Conservation (phyloP, 2,113 vertebrate genomes). For the Tursiops truncatus region DNA sequence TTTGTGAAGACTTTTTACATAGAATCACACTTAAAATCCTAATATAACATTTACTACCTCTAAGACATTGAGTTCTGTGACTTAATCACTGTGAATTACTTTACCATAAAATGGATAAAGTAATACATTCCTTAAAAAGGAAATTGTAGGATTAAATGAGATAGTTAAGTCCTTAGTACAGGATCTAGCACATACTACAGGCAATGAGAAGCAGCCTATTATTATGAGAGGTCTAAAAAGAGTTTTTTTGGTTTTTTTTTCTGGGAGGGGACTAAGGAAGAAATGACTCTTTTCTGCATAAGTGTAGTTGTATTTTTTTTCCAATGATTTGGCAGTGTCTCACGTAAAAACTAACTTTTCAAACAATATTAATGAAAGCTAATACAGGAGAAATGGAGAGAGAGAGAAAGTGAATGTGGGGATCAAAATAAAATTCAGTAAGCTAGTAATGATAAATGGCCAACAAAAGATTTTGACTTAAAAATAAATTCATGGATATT, state of each 20-base stretch:
- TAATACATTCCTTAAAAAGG: background rate
- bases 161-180: background rate
- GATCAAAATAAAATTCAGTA: background rate
- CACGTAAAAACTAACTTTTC: background rate
- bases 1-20: background rate
- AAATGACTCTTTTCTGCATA: background rate
- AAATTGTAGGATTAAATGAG: background rate
- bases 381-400: background rate
- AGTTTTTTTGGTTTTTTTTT: background rate
- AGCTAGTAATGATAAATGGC: background rate
- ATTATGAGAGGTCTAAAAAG: background rate
- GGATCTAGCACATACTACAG: background rate
- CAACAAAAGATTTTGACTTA: background rate
- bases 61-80: background rate
- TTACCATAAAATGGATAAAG: background rate
- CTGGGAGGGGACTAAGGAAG: background rate
- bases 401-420: background rate
- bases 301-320: background rate
- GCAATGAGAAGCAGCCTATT: background rate
- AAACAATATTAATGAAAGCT: background rate
- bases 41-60: background rate
- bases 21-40: background rate
- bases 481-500: background rate
- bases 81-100: background rate
- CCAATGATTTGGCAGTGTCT: background rate